Conservation (phyloP, 2,113 vertebrate species). For the Hemibagrus wyckioides region DNA sequence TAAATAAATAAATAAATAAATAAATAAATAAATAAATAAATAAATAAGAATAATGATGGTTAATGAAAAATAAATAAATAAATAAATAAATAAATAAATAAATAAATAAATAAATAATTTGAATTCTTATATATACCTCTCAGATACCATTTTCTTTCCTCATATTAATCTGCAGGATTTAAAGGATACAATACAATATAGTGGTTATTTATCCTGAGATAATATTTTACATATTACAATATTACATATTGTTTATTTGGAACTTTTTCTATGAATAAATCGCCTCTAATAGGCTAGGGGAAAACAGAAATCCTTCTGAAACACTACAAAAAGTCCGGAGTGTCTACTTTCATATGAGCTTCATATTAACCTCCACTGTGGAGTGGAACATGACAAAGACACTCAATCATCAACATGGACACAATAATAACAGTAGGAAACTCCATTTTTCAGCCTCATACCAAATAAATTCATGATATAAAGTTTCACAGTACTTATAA, state of each 20-base stretch:
- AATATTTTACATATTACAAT: neutral
- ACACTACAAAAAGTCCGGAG: too few species aligned
- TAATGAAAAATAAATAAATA: too few species aligned
- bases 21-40: too few species aligned
- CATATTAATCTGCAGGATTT: neutral
- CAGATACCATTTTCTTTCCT: neutral
- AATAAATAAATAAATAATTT: too few species aligned
- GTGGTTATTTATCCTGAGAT: neutral
- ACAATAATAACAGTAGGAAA: neutral
- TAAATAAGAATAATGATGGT: too few species aligned
- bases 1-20: too few species aligned
- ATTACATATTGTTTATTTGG: neutral
- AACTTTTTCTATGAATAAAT: too few species aligned
- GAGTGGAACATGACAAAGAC: neutral
- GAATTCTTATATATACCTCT: too few species aligned
- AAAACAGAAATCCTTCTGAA: too few species aligned
- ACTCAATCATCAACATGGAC: neutral
- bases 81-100: too few species aligned
- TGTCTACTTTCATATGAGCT: too few species aligned
- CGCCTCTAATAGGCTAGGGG: too few species aligned
- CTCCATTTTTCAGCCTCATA: neutral
- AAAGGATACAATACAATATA: neutral
- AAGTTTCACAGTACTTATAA: neutral
- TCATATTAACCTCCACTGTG: neutral
- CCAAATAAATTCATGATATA: neutral